Percentiles rank a stretch among this genome's conserved stretches.
phyloP scores from a whole-genome alignment of 2,797 vertebrate genomes.

The Onychomys leucogaster region DNA sequence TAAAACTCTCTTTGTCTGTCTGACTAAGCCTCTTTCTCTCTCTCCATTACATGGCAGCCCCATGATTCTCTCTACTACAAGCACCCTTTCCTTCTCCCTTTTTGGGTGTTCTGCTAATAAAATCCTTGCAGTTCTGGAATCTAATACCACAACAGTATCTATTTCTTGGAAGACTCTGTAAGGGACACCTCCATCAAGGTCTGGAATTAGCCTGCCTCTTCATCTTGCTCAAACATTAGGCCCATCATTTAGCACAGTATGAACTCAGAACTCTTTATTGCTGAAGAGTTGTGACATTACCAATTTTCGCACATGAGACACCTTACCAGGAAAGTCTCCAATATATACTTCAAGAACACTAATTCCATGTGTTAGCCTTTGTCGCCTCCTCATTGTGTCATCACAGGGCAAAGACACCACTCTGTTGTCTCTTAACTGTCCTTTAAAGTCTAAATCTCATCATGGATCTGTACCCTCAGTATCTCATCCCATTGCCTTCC shows the following conservation, averaged over 20 bases:
- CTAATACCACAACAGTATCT: too few species aligned
- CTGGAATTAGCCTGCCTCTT: neutral
- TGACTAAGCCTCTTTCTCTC: neutral
- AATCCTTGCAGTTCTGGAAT: neutral
- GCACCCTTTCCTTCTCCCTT: neutral
- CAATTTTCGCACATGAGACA: neutral
- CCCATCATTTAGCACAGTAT: neutral
- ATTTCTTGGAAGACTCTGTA: neutral
- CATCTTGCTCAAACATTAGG: neutral
- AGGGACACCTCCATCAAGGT: neutral
- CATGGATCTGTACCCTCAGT: neutral
- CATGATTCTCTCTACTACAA: neutral
- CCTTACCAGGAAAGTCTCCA: neutral
- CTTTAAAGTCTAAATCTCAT: neutral
- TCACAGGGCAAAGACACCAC: neutral
- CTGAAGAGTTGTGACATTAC: neutral
- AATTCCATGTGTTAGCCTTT: neutral
- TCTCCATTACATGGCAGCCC: neutral
- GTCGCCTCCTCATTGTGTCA: neutral
- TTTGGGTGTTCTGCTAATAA: neutral
- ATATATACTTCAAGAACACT: neutral
- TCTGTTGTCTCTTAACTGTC: neutral
- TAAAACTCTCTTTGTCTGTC: neutral
- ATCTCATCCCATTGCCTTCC: neutral
- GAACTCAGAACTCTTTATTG: neutral